phyloP scores from a whole-genome alignment of 2,113 vertebrate species.

The Marcusenius ussheri region DNA sequence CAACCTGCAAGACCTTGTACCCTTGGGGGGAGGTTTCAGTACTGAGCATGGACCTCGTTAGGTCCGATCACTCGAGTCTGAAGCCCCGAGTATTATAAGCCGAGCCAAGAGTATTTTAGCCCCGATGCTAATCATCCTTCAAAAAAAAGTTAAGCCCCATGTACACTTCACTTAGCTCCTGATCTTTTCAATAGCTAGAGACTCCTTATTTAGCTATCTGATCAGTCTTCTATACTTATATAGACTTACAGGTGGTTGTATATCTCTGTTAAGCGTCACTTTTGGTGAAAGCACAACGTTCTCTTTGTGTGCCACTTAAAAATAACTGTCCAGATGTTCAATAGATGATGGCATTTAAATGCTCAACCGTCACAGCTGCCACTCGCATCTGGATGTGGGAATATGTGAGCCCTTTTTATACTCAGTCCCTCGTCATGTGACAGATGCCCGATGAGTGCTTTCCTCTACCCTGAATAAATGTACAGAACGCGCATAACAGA shows the following conservation, averaged over 20 bases:
- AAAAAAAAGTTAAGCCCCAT: too few relatives aligned
- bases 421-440: background rate
- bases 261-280: background rate
- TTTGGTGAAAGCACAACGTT: background rate
- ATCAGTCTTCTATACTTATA: background rate
- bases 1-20: background rate
- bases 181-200: too few relatives aligned
- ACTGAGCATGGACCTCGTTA: background rate
- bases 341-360: background rate
- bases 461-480: background rate
- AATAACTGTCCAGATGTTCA: background rate
- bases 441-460: background rate
- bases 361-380: background rate
- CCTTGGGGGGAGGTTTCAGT: background rate
- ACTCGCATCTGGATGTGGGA: background rate
- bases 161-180: too few relatives aligned
- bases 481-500: background rate
- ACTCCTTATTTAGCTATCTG: background rate
- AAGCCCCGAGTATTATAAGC: too few relatives aligned
- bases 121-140: too few relatives aligned
- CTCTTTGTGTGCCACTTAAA: background rate
- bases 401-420: background rate
- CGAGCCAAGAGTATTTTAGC: too few relatives aligned
- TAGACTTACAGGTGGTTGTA: background rate
- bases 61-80: too few relatives aligned